These are phyloP conservation scores for Corythornis cristatus DNA, from an alignment of 2,113 vertebrate genomes.

Conservation along the genomic window DNA sequence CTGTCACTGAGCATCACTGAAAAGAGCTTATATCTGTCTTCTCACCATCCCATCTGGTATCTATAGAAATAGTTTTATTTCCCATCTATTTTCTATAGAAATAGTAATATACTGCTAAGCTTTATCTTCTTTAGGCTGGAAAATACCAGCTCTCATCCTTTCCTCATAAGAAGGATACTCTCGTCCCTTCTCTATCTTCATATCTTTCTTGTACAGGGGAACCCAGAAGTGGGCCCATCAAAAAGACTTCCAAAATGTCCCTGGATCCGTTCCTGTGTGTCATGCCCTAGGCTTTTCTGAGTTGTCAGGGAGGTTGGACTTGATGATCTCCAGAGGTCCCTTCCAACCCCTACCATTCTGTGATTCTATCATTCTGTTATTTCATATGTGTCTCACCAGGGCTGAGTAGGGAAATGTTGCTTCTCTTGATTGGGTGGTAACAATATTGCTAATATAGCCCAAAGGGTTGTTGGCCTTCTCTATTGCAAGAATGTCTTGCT, in stretches of 20 bases:
- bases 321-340: too few species aligned
- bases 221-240: neutral
- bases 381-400: neutral
- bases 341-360: too few species aligned
- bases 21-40: neutral
- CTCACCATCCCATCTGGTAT: neutral
- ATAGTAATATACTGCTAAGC: neutral
- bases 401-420: neutral
- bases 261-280: too few species aligned
- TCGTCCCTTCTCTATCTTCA: neutral
- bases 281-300: too few species aligned
- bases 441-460: rapidly evolving
- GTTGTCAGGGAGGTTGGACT: too few species aligned
- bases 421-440: neutral
- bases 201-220: neutral
- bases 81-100: neutral
- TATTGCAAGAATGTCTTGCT: neutral
- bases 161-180: neutral
- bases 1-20: neutral
- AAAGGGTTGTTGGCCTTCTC: neutral
- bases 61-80: neutral
- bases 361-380: neutral
- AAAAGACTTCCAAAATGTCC: too few species aligned
- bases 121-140: neutral
- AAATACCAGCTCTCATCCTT: neutral